Conservation (phyloP, 2,888 invertebrate species). For the Chorisops tibialis region DNA sequence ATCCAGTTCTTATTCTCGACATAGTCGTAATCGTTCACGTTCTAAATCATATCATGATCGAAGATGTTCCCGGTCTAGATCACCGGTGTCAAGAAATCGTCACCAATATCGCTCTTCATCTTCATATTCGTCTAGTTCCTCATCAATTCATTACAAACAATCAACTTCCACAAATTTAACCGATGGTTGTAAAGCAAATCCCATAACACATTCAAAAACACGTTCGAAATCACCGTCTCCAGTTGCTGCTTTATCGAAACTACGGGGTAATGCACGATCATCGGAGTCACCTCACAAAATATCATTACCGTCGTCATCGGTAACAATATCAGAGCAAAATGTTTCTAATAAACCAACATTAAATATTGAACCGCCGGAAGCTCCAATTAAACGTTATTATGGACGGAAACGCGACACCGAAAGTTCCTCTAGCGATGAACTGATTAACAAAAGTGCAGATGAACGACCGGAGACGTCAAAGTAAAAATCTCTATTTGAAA, state of each 20-base stretch:
- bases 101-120: conserved; percentile 37
- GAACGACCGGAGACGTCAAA: conserved; percentile 38
- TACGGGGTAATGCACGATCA: neutral
- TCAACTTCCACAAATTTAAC: conserved; percentile 32
- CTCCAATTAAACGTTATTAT: conserved; percentile 57
- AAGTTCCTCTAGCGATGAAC: conserved; percentile 54
- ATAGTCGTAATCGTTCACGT: conserved; percentile 22
- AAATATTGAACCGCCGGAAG: conserved; percentile 37
- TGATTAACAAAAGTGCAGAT: conserved; percentile 41
- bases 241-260: neutral
- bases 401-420: conserved; percentile 57
- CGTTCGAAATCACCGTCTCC: conserved; percentile 34
- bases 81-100: conserved; percentile 38
- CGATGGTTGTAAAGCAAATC: no score
- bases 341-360: neutral
- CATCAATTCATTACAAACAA: neutral
- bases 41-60: conserved; percentile 39
- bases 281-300: neutral
- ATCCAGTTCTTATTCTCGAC: conserved; percentile 23
- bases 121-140: conserved; percentile 36
- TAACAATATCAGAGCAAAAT: conserved; percentile 35
- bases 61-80: conserved; percentile 39
- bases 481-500: conserved; percentile 17
- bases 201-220: conserved; percentile 28
- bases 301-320: conserved; percentile 5